Evolutionary conservation across 2,113 vertebrate species (phyloP).

Genomic region (Percina caprodes): DNA sequence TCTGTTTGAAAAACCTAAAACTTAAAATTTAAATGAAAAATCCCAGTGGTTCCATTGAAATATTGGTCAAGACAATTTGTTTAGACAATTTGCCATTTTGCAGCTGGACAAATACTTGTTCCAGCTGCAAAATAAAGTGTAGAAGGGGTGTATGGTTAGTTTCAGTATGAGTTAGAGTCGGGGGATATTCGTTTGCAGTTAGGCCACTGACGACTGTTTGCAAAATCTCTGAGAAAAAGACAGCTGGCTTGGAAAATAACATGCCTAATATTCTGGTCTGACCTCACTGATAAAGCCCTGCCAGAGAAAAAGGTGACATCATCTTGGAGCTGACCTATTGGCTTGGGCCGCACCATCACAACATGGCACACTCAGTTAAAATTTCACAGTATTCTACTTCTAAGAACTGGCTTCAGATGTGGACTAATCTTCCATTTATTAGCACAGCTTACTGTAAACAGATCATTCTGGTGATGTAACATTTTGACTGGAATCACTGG

Average conservation of each 20-base stretch:
- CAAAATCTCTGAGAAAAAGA: slow-evolving; percentile 47
- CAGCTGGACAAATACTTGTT: background rate
- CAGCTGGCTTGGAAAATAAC: slow-evolving; percentile 56
- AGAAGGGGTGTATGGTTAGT: background rate
- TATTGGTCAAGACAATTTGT: too few relatives aligned
- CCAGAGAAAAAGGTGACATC: slow-evolving; percentile 56
- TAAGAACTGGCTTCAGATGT: slow-evolving; percentile 36
- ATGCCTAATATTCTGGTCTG: slow-evolving; percentile 33
- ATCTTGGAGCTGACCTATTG: slow-evolving; percentile 39
- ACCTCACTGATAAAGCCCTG: slow-evolving; percentile 60
- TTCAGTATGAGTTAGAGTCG: background rate
- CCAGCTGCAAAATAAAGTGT: background rate
- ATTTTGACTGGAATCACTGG: background rate
- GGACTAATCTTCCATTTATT: slow-evolving; percentile 15
- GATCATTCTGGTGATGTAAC: slow-evolving; percentile 21
- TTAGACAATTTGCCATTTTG: too few relatives aligned
- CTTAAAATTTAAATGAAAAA: background rate
- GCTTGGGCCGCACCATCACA: slow-evolving; percentile 1
- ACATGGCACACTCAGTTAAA: slow-evolving; percentile 14
- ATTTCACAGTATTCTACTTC: slow-evolving; percentile 42
- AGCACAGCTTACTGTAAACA: slow-evolving; percentile 15
- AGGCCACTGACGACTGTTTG: slow-evolving; percentile 4
- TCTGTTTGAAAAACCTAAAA: background rate
- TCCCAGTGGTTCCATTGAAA: too few relatives aligned
- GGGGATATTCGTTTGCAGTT: background rate